phyloP scores from a whole-genome alignment of 2,888 invertebrate genomes.

The Philereme vetulata region DNA sequence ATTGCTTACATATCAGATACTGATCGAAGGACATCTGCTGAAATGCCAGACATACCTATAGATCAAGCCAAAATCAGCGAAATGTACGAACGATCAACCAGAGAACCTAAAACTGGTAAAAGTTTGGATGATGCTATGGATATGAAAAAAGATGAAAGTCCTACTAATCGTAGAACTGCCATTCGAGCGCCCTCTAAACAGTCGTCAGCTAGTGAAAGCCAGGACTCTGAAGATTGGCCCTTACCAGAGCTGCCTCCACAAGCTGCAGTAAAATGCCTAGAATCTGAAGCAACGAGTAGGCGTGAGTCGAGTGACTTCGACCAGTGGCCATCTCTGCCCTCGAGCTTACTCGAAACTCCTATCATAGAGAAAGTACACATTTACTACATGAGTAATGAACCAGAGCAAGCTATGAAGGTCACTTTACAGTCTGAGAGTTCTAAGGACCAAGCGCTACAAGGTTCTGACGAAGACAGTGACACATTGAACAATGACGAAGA shows the following conservation, averaged over 20 bases:
- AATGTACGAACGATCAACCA: constrained; percentile 82
- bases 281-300: constrained; percentile 57
- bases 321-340: constrained; percentile 92
- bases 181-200: constrained; percentile 69
- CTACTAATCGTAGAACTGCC: constrained; percentile 47
- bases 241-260: constrained; percentile 88
- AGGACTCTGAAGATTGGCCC: constrained; percentile 91
- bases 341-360: constrained; percentile 87
- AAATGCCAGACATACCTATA: constrained; percentile 93
- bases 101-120: constrained; percentile 64
- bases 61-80: constrained; percentile 86
- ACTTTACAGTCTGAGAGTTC: constrained; percentile 87
- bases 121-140: constrained; percentile 54
- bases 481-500: constrained; percentile 87
- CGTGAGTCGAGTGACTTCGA: constrained; percentile 87
- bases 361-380: constrained; percentile 91
- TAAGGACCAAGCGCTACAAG: constrained; percentile 82
- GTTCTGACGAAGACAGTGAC: constrained; percentile 87
- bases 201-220: constrained; percentile 85
- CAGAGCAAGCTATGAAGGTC: constrained; percentile 91
- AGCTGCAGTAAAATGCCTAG: constrained; percentile 55
- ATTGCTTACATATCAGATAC: constrained; percentile 90
- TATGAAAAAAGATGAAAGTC: constrained; percentile 55
- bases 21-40: constrained; percentile 91
- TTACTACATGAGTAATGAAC: constrained; percentile 90